Base-by-base conservation (phyloP, 1,140 invertebrate genomes). In the Calephelis virginiensis region DNA sequence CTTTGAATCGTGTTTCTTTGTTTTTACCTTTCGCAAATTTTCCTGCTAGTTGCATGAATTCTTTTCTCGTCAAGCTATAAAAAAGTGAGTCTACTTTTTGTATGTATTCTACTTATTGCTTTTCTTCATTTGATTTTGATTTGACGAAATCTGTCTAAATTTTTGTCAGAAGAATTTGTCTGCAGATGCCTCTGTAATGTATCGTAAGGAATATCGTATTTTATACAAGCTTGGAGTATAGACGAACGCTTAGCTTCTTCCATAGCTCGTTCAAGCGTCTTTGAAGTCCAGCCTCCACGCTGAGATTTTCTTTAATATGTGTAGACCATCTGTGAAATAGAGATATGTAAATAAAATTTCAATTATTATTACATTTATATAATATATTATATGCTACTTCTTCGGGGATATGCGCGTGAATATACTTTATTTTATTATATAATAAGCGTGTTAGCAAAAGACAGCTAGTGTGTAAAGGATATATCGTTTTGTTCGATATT, bases 251-350 rank as follows among this genome's bases (percentile, higher is more conserved):
- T 48, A 48, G 12, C 47, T 48, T 48, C 47, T 48, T 1, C 47
- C 47, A 48, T 6, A 48, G 47, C 47, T 48, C 12, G 47, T 48
- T 48, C 12, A 48, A 48, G 11, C 8, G 47, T 48, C 47, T 12
- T 11, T n/a, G 12, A 48, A 48, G 47, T 12, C 11, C 47, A 49
- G n/a, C 5, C 47, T n/a, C n/a, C 47, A 13, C 47, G 47, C 12
- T 49, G 47, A 49, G 47, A 49, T 49, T 49, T 49, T 49, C 47
- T 49, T 13, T 49, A n/a, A 49, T 49, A 49, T 49, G 47, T 49
- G 47, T 49, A n/a, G n/a, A 49, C n/a, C 12, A 49, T 49, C n/a
- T 49, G 47, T 49, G 47, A 49, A 49, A 49, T n/a, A 49, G 12
- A 49, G 12, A 49, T 13, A 49, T 11, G 11, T 49, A 49, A 49